A percentile compares a stretch with the other conserved stretches of the same genome.
Evolutionary conservation across 2,797 vertebrate genomes (phyloP).

Genomic region (Tapirus indicus): DNA sequence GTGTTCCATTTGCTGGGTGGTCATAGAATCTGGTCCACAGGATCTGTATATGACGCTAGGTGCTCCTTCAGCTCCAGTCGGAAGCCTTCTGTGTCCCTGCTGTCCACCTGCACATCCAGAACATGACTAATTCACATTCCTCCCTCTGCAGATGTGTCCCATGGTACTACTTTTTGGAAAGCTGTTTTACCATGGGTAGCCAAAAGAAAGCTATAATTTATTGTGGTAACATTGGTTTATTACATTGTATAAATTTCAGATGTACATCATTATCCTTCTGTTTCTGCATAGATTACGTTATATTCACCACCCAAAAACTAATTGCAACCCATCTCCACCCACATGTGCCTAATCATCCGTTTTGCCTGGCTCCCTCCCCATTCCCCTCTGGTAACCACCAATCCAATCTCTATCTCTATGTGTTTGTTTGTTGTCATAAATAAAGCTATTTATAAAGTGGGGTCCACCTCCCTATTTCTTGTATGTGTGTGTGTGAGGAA

Average conservation of each 20-base stretch:
- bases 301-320: too few relatives aligned
- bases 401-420: too few relatives aligned
- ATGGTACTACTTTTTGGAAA: not conserved
- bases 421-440: not conserved
- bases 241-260: too few relatives aligned
- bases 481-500: not conserved
- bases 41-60: too few relatives aligned
- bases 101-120: not conserved
- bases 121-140: not conserved
- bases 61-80: not conserved
- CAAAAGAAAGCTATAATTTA: not conserved
- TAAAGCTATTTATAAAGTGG: constrained; percentile 20
- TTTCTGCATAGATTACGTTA: too few relatives aligned
- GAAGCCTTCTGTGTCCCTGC: not conserved
- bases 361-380: too few relatives aligned
- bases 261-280: too few relatives aligned
- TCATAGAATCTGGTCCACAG: not conserved
- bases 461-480: not conserved
- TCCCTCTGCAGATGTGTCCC: not conserved
- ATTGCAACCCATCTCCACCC: too few relatives aligned
- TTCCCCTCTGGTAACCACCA: too few relatives aligned
- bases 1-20: not conserved
- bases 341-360: too few relatives aligned
- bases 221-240: too few relatives aligned
- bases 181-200: not conserved